Conservation (phyloP, 2,888 invertebrate species). For the Smittia sp. region DNA sequence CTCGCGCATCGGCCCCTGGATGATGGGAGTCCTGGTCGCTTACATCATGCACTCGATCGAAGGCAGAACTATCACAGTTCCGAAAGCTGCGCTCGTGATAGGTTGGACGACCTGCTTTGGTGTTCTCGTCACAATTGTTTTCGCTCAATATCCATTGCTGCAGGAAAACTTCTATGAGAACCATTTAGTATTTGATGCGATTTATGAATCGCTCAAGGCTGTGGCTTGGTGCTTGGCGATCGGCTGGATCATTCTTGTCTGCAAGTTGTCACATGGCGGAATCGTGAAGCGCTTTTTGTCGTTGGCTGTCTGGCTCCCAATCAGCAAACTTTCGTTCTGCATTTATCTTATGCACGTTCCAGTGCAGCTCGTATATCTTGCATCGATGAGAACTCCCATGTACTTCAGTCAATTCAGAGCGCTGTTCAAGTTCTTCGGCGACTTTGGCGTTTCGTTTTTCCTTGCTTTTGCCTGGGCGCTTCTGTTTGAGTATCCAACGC, state of each 20-base stretch:
- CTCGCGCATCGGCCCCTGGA: conserved; percentile 52
- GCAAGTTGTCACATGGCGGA: background rate
- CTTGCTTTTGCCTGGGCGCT: conserved; percentile 15
- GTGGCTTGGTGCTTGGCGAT: conserved; percentile 1
- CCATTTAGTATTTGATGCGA: conserved; percentile 14
- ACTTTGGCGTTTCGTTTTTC: conserved; percentile 10
- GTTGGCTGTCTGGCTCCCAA: conserved; percentile 22
- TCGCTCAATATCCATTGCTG: conserved; percentile 28
- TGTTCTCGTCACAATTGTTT: background rate
- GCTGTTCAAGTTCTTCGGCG: conserved; percentile 18
- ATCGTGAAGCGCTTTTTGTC: conserved; percentile 29
- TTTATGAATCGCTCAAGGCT: background rate
- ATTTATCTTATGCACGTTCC: conserved; percentile 33
- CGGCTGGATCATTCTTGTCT: conserved; percentile 26
- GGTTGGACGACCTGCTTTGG: background rate
- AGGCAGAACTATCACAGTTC: conserved; percentile 44
- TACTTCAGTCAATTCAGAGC: conserved; percentile 13
- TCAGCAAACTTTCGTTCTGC: conserved; percentile 35
- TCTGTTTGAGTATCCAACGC: conserved; percentile 30
- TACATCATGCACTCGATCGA: conserved; percentile 50
- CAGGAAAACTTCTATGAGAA: conserved; percentile 22
- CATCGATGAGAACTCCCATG: background rate
- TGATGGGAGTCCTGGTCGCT: conserved; percentile 52
- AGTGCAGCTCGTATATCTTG: conserved; percentile 26
- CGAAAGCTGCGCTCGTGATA: background rate